Evolutionary conservation across 2,888 invertebrate genomes (phyloP).

Genomic region (Parnassius glacialis): DNA sequence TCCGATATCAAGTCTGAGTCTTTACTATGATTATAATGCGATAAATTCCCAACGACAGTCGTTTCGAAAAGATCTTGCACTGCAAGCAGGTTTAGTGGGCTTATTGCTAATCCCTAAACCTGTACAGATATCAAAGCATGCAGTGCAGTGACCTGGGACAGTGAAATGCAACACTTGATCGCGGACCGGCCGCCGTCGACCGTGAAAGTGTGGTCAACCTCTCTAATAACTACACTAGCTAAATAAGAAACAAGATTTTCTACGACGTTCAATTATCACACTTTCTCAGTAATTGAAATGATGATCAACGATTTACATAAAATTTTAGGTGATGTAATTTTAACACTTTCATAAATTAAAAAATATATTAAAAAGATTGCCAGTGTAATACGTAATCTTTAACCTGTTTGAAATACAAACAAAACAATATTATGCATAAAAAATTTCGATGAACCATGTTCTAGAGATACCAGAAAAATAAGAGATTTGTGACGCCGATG

Average conservation of each 20-base stretch:
- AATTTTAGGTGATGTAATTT: too few species aligned
- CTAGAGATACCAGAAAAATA: too few species aligned
- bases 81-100: conserved; percentile 6
- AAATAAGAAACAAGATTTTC: neutral
- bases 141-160: conserved; percentile 66
- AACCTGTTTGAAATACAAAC: too few species aligned
- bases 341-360: too few species aligned
- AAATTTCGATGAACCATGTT: too few species aligned
- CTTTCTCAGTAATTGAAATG: neutral
- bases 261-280: neutral
- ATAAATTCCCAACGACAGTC: neutral
- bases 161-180: conserved; percentile 60
- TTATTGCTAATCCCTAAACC: conserved; percentile 22
- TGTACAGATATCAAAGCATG: conserved; percentile 25
- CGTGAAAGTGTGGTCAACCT: conserved; percentile 64
- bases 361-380: too few species aligned
- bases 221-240: conserved; percentile 57
- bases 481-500: too few species aligned
- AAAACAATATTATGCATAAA: too few species aligned
- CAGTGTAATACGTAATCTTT: too few species aligned
- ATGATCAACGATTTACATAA: too few species aligned
- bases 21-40: too few species aligned
- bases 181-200: conserved; percentile 49
- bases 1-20: too few species aligned
- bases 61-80: conserved; percentile 13